These are phyloP conservation scores for Tinea pellionella DNA, from an alignment of 2,888 invertebrate genomes.

Conservation along the genomic window DNA sequence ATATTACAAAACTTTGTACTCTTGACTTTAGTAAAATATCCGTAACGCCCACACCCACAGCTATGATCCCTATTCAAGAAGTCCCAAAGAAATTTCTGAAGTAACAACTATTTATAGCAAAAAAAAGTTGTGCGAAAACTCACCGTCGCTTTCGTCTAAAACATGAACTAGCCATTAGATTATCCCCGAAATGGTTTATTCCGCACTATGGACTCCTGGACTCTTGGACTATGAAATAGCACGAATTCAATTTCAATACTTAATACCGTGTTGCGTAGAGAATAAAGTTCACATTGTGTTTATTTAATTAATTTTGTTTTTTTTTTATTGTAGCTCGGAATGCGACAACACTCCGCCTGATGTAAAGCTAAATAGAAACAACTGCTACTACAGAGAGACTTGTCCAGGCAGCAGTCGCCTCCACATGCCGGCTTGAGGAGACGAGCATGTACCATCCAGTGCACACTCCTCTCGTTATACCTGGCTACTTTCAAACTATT, in stretches of 20 bases:
- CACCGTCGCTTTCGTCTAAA: background rate
- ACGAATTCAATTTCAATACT: background rate
- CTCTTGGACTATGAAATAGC: background rate
- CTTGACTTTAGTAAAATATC: background rate
- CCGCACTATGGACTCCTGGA: background rate
- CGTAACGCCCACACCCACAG: background rate
- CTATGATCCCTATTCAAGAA: background rate
- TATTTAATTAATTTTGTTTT: too few relatives aligned
- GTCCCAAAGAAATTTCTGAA: background rate
- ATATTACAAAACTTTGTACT: too few relatives aligned
- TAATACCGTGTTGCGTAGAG: background rate
- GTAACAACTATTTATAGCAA: background rate
- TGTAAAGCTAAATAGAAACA: too few relatives aligned
- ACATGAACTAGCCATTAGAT: constrained; percentile 12
- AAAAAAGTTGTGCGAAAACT: background rate
- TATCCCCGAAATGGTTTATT: constrained; percentile 12
- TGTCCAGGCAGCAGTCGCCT: too few relatives aligned
- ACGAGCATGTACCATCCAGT: too few relatives aligned
- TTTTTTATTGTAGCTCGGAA: too few relatives aligned
- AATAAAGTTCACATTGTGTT: background rate
- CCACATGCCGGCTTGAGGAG: too few relatives aligned
- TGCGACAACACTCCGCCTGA: too few relatives aligned
- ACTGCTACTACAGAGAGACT: too few relatives aligned
- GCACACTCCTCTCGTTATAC: too few relatives aligned
- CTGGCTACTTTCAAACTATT: too few relatives aligned